These are phyloP conservation scores for Rhinoraja longicauda DNA, from an alignment of 2,797 vertebrate species.

Conservation along the genomic window DNA sequence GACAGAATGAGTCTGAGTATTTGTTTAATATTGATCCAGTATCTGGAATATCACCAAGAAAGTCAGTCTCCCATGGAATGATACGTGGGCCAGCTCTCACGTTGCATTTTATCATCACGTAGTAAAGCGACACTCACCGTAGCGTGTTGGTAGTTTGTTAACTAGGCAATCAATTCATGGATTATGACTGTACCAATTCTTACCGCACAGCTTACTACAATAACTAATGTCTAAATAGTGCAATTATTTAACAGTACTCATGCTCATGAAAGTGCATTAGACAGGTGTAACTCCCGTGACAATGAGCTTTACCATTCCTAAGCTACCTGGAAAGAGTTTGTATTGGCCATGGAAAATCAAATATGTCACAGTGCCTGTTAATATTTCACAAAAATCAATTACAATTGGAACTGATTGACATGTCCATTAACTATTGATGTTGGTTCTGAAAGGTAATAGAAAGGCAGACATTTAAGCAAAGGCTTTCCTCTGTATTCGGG, in stretches of 20 bases:
- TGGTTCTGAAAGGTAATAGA: slow-evolving; percentile 56
- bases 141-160: slow-evolving; percentile 36
- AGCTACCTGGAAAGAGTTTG: slow-evolving; percentile 43
- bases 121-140: slow-evolving; percentile 14
- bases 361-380: slow-evolving; percentile 45
- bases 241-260: slow-evolving; percentile 37
- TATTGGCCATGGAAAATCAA: slow-evolving; percentile 43
- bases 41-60: background rate
- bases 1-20: background rate
- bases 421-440: slow-evolving; percentile 57
- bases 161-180: slow-evolving; percentile 26
- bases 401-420: slow-evolving; percentile 52
- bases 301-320: slow-evolving; percentile 37
- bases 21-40: background rate
- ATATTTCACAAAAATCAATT: slow-evolving; percentile 55
- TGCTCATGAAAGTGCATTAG: slow-evolving; percentile 32
- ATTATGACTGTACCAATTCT: slow-evolving; percentile 29
- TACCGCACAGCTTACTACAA: slow-evolving; percentile 33
- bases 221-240: slow-evolving; percentile 37
- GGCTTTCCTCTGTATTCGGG: slow-evolving; percentile 50
- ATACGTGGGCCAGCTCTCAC: background rate
- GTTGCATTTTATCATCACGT: background rate
- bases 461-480: slow-evolving; percentile 43
- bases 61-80: background rate
- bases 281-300: slow-evolving; percentile 30